Base-by-base conservation (phyloP, 2,797 vertebrate genomes). In the Erethizon dorsatum region DNA sequence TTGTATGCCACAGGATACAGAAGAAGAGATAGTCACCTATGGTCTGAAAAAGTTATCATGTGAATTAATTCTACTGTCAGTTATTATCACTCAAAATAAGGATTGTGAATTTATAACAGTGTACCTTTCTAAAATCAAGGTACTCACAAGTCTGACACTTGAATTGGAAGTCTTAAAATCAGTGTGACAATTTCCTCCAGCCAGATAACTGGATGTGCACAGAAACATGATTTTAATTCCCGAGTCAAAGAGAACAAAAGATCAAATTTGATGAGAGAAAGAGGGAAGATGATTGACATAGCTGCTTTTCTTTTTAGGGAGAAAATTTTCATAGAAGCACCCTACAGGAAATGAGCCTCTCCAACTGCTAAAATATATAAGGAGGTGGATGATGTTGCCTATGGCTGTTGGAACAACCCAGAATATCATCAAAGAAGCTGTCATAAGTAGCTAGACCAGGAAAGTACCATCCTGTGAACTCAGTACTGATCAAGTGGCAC, bases 241-340 rank as follows among this genome's bases (percentile, higher is more conserved):
- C 61, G 54, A 90, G 47, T 78, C 22, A 83, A 80, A 92, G 54
- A 95, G 14, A 90, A 31, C 33, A 82, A 71, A 63, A 75, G 31
- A 84, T 37, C 33, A 67, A 61, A 95, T 90, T 75, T 97, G 33
- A 85, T 56, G 41, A n/a, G 86, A 92, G 89, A 92, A 86, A 83
- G 14, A 85, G 77, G 45, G 47, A 91, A 85, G 57, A 71, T 91
- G 90, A 83, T 56, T 54, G 59, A 91, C 12, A 67, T 45, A 91
- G 57, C n/a, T 83, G 37, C 33, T 94, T 91, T 88, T 54, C 11
- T 71, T 90, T 95, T 92, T 33, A 77, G 22, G 52, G 22, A 87
- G 5, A 94, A 63, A 67, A 45, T 20, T 88, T 71, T 47, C 54
- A 28, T 0, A 65, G 31, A 57, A 37, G 17, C 47, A 79, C 31